Conservation (phyloP, 2,888 invertebrate species). For the Microplitis deprimator region DNA sequence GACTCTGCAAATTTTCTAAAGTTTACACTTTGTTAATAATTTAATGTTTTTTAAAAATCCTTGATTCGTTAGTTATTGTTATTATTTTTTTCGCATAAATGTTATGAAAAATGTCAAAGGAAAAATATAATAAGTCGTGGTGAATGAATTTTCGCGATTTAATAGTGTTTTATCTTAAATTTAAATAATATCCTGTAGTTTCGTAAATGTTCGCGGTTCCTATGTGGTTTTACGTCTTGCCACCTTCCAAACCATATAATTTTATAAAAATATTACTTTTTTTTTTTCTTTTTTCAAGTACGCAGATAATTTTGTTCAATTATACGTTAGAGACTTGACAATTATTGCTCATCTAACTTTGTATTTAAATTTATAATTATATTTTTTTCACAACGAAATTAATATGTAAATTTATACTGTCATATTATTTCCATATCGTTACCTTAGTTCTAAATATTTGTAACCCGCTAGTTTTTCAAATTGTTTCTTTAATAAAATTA, state of each 20-base stretch:
- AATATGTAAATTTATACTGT: neutral
- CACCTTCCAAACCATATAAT: neutral
- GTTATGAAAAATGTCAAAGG: neutral
- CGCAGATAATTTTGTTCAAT: neutral
- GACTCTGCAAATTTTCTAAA: too few species aligned
- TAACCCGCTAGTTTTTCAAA: neutral
- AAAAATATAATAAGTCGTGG: neutral
- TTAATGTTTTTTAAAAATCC: too few species aligned
- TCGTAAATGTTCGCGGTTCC: neutral
- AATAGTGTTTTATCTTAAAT: neutral
- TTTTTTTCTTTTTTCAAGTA: neutral
- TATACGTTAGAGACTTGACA: neutral
- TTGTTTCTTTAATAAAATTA: neutral
- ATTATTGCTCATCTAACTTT: neutral
- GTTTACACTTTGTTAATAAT: too few species aligned
- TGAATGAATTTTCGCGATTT: neutral
- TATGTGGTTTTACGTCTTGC: neutral
- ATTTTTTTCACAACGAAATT: neutral
- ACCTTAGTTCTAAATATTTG: neutral
- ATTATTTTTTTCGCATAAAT: too few species aligned
- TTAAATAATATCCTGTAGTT: neutral
- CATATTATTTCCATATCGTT: neutral
- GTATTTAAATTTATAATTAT: neutral
- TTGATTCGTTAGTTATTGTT: too few species aligned
- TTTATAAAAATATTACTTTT: neutral